phyloP scores from a whole-genome alignment of 2,113 vertebrate species.

The Rana temporaria region DNA sequence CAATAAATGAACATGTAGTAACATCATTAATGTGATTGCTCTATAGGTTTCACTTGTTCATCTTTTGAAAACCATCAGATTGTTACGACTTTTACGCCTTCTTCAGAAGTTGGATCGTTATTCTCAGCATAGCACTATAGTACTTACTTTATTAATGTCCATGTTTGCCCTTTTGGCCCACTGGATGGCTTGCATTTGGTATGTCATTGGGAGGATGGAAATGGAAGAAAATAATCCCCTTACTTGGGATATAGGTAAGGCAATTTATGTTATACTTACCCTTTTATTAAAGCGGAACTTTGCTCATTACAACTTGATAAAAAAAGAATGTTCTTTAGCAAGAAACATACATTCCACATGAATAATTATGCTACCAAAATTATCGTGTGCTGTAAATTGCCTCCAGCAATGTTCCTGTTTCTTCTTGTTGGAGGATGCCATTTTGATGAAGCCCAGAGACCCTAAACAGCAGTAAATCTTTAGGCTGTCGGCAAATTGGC shows the following conservation, averaged over 20 bases:
- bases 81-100: conserved; percentile 90
- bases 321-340: too few species aligned
- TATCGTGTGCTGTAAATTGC: too few species aligned
- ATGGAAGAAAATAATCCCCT: conserved; percentile 89
- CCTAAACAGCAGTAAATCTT: too few species aligned
- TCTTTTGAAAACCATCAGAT: conserved; percentile 90
- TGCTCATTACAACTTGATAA: too few species aligned
- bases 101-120: conserved; percentile 98
- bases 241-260: conserved; percentile 95
- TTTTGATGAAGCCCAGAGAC: too few species aligned
- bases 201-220: conserved; percentile 96
- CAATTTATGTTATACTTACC: neutral
- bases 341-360: too few species aligned
- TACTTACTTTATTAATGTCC: conserved; percentile 96
- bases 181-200: conserved; percentile 99
- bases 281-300: neutral
- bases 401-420: too few species aligned
- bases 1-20: neutral
- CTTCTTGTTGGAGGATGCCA: too few species aligned
- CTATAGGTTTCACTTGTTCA: conserved; percentile 94
- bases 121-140: conserved; percentile 95
- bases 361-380: too few species aligned
- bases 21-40: neutral
- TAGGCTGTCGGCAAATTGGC: too few species aligned
- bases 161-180: conserved; percentile 97